These are phyloP conservation scores for human (Homo sapiens) DNA, from an alignment of 2,113 vertebrate species.

Conservation along the genomic window GRCh38 chr13:102927501-102928000, in stretches of 20 bases:
- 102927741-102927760: not conserved
- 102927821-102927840: not conserved
- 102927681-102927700: not conserved
- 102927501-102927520: not conserved
- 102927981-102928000: not conserved
- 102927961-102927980: not conserved
- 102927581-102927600: not conserved
- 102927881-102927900: not conserved
- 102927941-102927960: not conserved
- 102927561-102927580: not conserved
- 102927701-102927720: not conserved
- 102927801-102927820: not conserved
- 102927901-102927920: not conserved
- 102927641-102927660: not conserved
- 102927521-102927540: not conserved
- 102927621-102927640: not conserved
- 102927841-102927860: too few relatives aligned
- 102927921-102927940: not conserved
- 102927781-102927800: not conserved
- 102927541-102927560: not conserved
- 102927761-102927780: not conserved
- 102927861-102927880: too few relatives aligned
- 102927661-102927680: not conserved
- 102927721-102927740: not conserved
- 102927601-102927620: not conserved